Percentiles rank a stretch among this genome's conserved stretches.
phyloP scores from a whole-genome alignment of 2,888 invertebrate genomes.

The Heliconius charithonia region DNA sequence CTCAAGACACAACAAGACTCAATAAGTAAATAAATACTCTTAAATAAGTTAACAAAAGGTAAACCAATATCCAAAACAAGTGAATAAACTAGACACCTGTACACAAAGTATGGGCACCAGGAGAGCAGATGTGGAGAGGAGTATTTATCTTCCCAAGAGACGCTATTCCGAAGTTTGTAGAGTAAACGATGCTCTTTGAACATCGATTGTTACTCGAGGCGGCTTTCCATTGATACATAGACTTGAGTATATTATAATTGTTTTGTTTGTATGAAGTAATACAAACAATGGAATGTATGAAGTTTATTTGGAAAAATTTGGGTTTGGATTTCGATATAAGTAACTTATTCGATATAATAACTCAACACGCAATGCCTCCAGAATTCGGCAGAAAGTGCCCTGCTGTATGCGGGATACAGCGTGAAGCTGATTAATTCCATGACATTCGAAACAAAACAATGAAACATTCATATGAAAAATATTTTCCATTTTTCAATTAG shows the following conservation, averaged over 20 bases:
- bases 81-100: slow-evolving; percentile 32
- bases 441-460: not conserved
- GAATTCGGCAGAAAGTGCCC: too few relatives aligned
- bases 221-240: not conserved
- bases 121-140: slow-evolving; percentile 53
- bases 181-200: slow-evolving; percentile 62
- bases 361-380: too few relatives aligned
- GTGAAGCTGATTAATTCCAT: not conserved
- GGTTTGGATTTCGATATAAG: too few relatives aligned
- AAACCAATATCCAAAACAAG: not conserved
- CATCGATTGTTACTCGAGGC: slow-evolving; percentile 45
- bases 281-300: too few relatives aligned
- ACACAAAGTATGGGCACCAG: slow-evolving; percentile 51
- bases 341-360: too few relatives aligned
- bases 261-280: not conserved
- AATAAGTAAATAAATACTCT: too few relatives aligned
- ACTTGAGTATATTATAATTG: not conserved
- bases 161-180: slow-evolving; percentile 52
- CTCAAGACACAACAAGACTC: too few relatives aligned
- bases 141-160: slow-evolving; percentile 61
- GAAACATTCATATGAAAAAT: not conserved
- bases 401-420: too few relatives aligned
- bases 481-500: slow-evolving; percentile 7
- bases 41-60: not conserved
- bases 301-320: too few relatives aligned